A percentile compares a stretch with the other conserved stretches of the same genome.
These are phyloP conservation scores for Dolichopus griseipennis DNA, from an alignment of 2,888 invertebrate species.

Conservation along the genomic window DNA sequence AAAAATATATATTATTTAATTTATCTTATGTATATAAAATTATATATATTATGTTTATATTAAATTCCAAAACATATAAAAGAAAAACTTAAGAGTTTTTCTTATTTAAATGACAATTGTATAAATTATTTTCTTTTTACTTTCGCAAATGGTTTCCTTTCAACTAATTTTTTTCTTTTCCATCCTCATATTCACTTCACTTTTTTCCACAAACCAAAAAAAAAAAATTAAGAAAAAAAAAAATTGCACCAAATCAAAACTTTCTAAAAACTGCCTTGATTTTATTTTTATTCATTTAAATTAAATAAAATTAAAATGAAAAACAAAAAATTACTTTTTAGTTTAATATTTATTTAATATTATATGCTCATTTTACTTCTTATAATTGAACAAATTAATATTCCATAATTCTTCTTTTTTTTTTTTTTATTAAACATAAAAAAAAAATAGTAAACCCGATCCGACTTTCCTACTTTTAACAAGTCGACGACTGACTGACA, in stretches of 20 bases:
- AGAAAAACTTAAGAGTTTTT: background rate
- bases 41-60: too few species aligned
- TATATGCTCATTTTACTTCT: background rate
- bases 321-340: background rate
- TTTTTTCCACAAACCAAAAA: background rate
- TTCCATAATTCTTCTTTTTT: background rate
- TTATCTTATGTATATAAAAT: background rate
- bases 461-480: background rate
- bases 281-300: background rate
- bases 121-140: background rate
- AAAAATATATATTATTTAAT: background rate
- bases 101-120: background rate
- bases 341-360: background rate
- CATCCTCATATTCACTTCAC: background rate
- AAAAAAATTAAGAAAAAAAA: background rate
- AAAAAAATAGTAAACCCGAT: background rate
- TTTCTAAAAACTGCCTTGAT: background rate
- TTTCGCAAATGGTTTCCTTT: slow-evolving; percentile 6
- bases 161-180: slow-evolving; percentile 1
- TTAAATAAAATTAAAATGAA: background rate
- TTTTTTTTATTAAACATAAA: background rate
- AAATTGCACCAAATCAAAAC: background rate
- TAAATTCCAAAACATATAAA: background rate
- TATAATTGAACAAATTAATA: slow-evolving; percentile 3
- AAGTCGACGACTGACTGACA: slow-evolving; percentile 4